Percentiles rank a stretch among this genome's conserved stretches.
Conservation (phyloP, 1,140 invertebrate genomes). For the Heliconius eleuchia region DNA sequence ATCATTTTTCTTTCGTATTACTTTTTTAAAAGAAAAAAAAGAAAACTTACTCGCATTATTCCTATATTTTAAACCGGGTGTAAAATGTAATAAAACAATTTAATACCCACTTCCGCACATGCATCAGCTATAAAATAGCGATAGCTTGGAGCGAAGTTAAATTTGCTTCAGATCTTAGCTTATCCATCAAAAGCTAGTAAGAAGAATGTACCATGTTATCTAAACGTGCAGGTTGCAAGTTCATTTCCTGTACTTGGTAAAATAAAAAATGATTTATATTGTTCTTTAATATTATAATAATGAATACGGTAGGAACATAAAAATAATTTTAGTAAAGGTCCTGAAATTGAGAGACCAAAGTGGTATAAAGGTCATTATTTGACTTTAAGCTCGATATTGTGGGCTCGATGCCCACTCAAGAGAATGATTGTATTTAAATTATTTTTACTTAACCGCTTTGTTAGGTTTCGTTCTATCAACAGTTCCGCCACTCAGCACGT, state of each 20-base stretch:
- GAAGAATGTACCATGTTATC: background rate
- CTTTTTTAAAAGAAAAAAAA: background rate
- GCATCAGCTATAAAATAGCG: conserved; percentile 30
- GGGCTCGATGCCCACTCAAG: no score
- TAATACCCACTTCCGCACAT: conserved; percentile 62
- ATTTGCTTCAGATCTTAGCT: conserved; percentile 26
- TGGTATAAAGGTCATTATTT: no score
- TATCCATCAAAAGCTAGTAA: conserved; percentile 3
- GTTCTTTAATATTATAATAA: no score
- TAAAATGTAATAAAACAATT: conserved; percentile 63
- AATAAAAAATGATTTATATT: no score
- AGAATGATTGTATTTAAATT: no score
- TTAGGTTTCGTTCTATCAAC: no score
- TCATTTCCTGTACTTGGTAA: background rate
- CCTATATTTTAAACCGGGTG: conserved; percentile 37
- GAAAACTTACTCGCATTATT: background rate
- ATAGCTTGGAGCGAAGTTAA: conserved; percentile 38
- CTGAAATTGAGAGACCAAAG: no score
- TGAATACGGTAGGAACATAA: no score
- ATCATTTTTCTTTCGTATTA: background rate
- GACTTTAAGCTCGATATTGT: no score
- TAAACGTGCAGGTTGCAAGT: background rate
- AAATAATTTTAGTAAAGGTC: no score
- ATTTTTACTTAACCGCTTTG: no score
- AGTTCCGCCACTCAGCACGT: no score